Base-by-base conservation (phyloP, 2,888 invertebrate genomes). In the Abrostola tripartita region DNA sequence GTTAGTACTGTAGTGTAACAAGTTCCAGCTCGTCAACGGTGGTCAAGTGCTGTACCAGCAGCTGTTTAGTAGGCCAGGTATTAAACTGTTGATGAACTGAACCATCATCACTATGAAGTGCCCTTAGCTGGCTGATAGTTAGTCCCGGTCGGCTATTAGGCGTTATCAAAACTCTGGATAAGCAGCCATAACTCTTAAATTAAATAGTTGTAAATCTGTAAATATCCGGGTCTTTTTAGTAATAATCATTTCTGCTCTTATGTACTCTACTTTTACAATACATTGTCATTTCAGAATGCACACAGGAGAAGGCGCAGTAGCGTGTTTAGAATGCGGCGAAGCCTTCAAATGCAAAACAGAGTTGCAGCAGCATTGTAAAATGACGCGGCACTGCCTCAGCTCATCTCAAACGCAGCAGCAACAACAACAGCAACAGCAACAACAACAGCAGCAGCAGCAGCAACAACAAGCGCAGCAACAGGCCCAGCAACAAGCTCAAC, bases 321-420 rank as follows among this genome's bases (percentile, higher is more conserved):
- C 97, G 10, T 97, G 97, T 81, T 95, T 97, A 56, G 97, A 96
- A 74, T 97, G 97, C 82, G 97, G 97, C 24, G 97, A 97, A 88
- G 96, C 97, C 11, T 97, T 97, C 88, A 96, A 96, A 78, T 95
- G 96, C 77, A 97, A 97, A 85, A 92, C 95, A 14, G 97, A 97
- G 72, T 88, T 97, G 72, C 96, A 96, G 75, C 95, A 96, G 76
- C 97, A 97, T 85, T 95, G 95, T 79, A 96, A 96, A 82, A 88
- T 95, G 47, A 94, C 95, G 65, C 94, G 96, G 81, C 94, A 95
- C 61, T 94, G 93, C 73, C 68, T 88, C 49, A 75, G 11, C 36
- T 1, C 71, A 76, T 91, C 94, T 77, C 86, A 92, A 64, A 91
- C 94, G 40, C 91, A 92, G 7, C 92, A 93, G 9, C 88, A 89